Percentiles rank a stretch among this genome's conserved stretches.
These are phyloP conservation scores for Aphrophora alni DNA, from an alignment of 2,888 invertebrate species.

Conservation along the genomic window DNA sequence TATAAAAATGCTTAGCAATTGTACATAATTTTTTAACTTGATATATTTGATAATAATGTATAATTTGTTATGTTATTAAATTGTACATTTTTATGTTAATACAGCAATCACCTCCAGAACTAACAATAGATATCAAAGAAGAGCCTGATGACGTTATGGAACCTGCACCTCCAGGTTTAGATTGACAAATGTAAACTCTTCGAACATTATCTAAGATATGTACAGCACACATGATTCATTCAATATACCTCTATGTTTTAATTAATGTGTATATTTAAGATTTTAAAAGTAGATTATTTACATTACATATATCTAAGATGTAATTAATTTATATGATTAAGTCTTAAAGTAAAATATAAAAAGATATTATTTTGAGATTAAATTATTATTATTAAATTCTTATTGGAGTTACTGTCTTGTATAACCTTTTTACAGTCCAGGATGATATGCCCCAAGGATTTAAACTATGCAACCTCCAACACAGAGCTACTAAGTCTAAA, in stretches of 20 bases:
- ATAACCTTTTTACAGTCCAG: too few species aligned
- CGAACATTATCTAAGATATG: too few species aligned
- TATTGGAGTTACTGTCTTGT: too few species aligned
- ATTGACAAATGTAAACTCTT: slow-evolving; percentile 48
- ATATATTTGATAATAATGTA: background rate
- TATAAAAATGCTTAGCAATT: too few species aligned
- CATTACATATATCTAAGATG: background rate
- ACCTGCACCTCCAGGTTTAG: slow-evolving; percentile 59
- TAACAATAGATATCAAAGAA: slow-evolving; percentile 52
- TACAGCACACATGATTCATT: background rate
- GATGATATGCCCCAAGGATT: too few species aligned
- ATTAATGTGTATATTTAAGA: background rate
- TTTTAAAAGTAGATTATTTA: background rate
- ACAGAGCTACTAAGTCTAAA: too few species aligned
- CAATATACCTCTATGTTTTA: background rate
- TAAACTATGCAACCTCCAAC: too few species aligned
- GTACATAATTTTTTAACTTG: too few species aligned
- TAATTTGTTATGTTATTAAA: background rate
- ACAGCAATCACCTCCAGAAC: slow-evolving; percentile 58
- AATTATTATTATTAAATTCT: too few species aligned
- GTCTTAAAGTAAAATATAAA: background rate
- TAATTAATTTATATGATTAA: background rate
- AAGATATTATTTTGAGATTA: background rate
- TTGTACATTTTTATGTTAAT: background rate
- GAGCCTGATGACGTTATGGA: slow-evolving; percentile 56